Evolutionary conservation across 1,140 invertebrate species (phyloP).

Genomic region (Aphis craccivora): DNA sequence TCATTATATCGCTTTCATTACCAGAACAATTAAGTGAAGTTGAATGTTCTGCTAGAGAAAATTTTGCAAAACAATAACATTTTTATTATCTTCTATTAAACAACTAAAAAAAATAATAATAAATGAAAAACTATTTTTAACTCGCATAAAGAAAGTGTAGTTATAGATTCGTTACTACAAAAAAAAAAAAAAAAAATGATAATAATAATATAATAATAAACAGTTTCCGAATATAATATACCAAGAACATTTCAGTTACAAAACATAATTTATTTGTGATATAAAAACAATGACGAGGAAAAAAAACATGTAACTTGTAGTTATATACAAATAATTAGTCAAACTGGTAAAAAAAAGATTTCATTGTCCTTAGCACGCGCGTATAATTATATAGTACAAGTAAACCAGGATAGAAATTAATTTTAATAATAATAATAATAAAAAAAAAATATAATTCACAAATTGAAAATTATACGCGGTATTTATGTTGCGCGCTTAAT

Average conservation of each 20-base stretch:
- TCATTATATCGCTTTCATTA: neutral
- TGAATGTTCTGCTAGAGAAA: neutral
- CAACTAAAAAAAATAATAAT: constrained; percentile 45
- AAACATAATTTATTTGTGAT: constrained; percentile 57
- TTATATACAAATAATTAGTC: constrained; percentile 56
- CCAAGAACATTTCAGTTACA: constrained; percentile 46
- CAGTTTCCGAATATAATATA: constrained; percentile 46
- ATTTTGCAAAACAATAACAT: constrained; percentile 47
- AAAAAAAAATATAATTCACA: constrained; percentile 56
- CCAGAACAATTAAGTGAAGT: constrained; percentile 17
- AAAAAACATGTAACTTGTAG: constrained; percentile 56
- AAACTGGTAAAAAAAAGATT: constrained; percentile 56
- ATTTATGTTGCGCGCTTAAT: constrained; percentile 36
- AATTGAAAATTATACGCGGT: constrained; percentile 53
- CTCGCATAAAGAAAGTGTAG: constrained; percentile 28
- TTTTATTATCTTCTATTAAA: constrained; percentile 46
- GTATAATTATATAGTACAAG: constrained; percentile 56
- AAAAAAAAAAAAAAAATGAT: constrained; percentile 24
- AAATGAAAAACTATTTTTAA: constrained; percentile 51
- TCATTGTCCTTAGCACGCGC: constrained; percentile 57
- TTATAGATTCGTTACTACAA: constrained; percentile 30
- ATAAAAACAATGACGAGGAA: constrained; percentile 53
- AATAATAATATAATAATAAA: constrained; percentile 20
- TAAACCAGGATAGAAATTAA: constrained; percentile 56
- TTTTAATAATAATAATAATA: constrained; percentile 48